These are phyloP conservation scores for Callipepla squamata DNA, from an alignment of 2,113 vertebrate species.

Conservation along the genomic window DNA sequence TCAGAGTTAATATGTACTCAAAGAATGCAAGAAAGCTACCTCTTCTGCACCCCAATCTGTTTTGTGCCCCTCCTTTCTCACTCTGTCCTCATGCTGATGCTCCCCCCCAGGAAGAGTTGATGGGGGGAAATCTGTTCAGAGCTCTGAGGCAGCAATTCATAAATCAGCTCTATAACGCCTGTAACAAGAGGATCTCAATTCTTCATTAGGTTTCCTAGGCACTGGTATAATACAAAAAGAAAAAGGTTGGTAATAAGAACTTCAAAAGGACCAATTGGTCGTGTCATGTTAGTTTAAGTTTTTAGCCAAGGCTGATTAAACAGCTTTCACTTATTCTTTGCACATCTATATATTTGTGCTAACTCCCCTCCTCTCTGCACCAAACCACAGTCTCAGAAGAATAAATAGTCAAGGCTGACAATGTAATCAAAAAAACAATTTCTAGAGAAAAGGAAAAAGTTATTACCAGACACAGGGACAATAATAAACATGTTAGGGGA, in stretches of 20 bases:
- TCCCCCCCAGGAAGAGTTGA: background rate
- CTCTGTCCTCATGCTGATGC: background rate
- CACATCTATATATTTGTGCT: background rate
- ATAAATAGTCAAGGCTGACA: background rate
- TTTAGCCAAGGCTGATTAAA: background rate
- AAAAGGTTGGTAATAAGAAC: background rate
- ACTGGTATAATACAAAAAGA: background rate
- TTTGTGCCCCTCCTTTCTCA: background rate
- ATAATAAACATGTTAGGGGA: background rate
- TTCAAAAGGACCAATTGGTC: background rate
- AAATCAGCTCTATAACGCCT: background rate
- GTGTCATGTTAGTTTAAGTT: background rate
- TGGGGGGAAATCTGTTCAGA: background rate
- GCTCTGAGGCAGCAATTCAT: background rate
- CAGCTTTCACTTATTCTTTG: background rate
- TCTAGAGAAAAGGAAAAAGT: background rate
- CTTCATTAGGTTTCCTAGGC: background rate
- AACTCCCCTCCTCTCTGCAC: background rate
- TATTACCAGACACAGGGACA: background rate
- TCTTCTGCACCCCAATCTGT: background rate
- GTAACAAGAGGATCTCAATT: background rate
- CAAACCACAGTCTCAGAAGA: background rate
- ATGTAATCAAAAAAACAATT: background rate
- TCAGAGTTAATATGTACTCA: background rate
- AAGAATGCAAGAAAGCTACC: background rate